Percentiles rank a stretch among this genome's conserved stretches.
phyloP scores from a whole-genome alignment of 2,888 invertebrate genomes.

The Acheta domesticus region DNA sequence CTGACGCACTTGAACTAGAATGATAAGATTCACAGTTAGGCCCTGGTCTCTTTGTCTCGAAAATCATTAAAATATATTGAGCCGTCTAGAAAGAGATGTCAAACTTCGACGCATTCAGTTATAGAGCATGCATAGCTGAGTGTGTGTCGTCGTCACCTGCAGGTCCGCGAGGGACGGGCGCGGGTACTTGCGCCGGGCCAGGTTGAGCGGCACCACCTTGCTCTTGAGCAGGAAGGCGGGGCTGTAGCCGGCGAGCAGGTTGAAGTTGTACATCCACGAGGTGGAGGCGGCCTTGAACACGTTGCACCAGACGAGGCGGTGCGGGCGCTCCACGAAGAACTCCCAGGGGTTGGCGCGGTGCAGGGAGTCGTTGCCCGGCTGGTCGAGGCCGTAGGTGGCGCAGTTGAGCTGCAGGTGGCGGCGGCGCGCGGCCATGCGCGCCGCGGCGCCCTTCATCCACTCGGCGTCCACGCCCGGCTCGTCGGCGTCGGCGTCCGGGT shows the following conservation, averaged over 20 bases:
- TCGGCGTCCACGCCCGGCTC: conserved; percentile 26
- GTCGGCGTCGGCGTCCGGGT: neutral
- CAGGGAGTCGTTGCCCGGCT: conserved; percentile 48
- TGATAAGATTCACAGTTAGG: no score
- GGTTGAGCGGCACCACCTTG: conserved; percentile 65
- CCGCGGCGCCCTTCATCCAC: conserved; percentile 48
- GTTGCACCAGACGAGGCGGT: conserved; percentile 70
- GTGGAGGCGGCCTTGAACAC: conserved; percentile 81
- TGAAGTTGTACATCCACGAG: conserved; percentile 90
- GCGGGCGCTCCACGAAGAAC: conserved; percentile 74
- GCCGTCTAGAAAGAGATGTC: neutral
- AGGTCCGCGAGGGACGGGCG: conserved; percentile 65
- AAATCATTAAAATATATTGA: neutral
- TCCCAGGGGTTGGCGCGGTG: conserved; percentile 77
- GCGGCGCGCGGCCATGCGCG: conserved; percentile 58
- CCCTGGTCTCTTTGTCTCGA: no score
- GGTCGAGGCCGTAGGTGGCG: conserved; percentile 58
- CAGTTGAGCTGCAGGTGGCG: conserved; percentile 59
- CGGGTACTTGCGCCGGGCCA: conserved; percentile 76
- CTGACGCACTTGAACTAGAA: no score
- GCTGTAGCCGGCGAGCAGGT: conserved; percentile 77
- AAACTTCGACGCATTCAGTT: neutral
- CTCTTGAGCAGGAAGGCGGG: conserved; percentile 72
- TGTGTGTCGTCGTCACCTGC: conserved; percentile 19
- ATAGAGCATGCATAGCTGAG: no score